phyloP scores from a whole-genome alignment of 2,797 vertebrate genomes.

The Telmatherina bonti region DNA sequence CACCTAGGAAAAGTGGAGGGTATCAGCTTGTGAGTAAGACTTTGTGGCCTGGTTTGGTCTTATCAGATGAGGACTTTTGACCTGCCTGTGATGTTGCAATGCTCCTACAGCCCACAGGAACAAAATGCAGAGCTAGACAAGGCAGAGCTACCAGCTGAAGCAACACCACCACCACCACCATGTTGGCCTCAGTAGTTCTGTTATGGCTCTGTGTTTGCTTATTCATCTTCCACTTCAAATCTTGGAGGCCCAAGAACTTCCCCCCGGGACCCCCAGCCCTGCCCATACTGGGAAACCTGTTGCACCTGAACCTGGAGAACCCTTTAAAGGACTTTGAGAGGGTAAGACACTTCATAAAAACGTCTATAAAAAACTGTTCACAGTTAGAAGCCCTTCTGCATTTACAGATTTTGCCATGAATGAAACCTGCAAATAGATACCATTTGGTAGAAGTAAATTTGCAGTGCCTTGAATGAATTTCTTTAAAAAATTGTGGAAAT shows the following conservation, averaged over 20 bases:
- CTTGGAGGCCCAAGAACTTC: slow-evolving; percentile 66
- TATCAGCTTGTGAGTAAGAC: no score
- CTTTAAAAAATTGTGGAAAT: no score
- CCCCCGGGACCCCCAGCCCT: slow-evolving; percentile 63
- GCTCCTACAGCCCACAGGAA: neutral
- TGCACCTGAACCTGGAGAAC: slow-evolving; percentile 57
- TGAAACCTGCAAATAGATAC: no score
- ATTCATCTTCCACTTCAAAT: slow-evolving; percentile 50
- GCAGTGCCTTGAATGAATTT: no score
- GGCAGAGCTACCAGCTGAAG: neutral
- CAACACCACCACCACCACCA: slow-evolving; percentile 7
- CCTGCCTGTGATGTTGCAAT: no score
- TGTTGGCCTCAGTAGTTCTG: slow-evolving; percentile 55
- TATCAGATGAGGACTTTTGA: no score
- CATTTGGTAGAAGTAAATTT: no score
- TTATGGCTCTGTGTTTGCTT: slow-evolving; percentile 47
- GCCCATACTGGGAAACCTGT: slow-evolving; percentile 64
- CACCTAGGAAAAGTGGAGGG: no score
- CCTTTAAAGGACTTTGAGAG: slow-evolving; percentile 68
- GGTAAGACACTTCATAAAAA: slow-evolving; percentile 56
- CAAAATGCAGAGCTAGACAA: slow-evolving; percentile 21
- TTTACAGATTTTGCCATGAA: no score
- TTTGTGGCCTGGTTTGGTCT: no score
- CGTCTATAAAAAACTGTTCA: no score
- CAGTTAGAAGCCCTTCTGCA: no score